Evolutionary conservation across 2,888 invertebrate species (phyloP).

Genomic region (Tholera decimalis): DNA sequence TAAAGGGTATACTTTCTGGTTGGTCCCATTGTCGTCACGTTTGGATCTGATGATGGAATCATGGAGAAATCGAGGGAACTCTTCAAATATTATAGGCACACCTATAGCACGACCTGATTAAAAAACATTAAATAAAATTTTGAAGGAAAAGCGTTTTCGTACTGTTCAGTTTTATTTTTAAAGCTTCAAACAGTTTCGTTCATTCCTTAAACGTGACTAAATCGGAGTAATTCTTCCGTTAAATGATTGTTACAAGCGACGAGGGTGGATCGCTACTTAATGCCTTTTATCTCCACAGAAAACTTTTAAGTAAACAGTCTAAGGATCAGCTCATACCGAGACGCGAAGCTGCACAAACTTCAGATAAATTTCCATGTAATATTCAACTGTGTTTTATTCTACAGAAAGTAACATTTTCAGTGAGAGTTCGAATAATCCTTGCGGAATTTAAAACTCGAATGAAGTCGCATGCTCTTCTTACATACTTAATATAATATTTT

Average conservation of each 20-base stretch:
- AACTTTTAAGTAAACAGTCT: constrained; percentile 1
- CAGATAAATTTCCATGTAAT: too few relatives aligned
- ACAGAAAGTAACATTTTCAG: not conserved
- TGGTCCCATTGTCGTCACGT: too few relatives aligned
- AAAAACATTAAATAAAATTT: not conserved
- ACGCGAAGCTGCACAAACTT: not conserved
- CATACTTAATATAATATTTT: too few relatives aligned
- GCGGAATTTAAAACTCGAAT: not conserved
- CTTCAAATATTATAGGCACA: too few relatives aligned
- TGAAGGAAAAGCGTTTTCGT: not conserved
- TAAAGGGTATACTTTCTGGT: too few relatives aligned
- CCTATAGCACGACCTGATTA: not conserved
- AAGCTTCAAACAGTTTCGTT: constrained; percentile 5
- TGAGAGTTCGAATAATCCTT: not conserved
- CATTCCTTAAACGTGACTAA: constrained; percentile 33
- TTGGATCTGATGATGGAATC: too few relatives aligned
- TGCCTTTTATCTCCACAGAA: constrained; percentile 10
- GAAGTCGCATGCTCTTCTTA: not conserved
- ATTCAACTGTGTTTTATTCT: too few relatives aligned
- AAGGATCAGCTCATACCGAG: not conserved
- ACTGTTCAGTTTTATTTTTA: not conserved
- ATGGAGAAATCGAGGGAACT: too few relatives aligned
- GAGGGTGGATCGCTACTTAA: not conserved
- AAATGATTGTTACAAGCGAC: constrained; percentile 43
- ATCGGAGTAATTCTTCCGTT: constrained; percentile 32